These are phyloP conservation scores for Xiphophorus hellerii DNA, from an alignment of 2,113 vertebrate genomes.

Conservation along the genomic window DNA sequence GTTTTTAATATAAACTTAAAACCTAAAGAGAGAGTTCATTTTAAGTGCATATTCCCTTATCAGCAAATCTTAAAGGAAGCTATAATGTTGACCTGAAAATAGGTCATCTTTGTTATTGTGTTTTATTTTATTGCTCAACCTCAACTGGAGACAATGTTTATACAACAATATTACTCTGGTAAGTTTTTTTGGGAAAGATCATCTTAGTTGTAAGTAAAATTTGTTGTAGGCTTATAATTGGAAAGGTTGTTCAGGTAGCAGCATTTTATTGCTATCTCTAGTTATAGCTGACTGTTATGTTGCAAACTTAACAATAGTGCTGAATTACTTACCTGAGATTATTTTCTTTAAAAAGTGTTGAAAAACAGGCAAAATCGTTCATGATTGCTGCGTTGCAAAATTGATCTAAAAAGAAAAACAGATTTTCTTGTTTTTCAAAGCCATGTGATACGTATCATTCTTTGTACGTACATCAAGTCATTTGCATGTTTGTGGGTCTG, in stretches of 20 bases:
- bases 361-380: neutral
- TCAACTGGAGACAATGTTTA: neutral
- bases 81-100: too few relatives aligned
- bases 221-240: neutral
- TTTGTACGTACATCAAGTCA: conserved; percentile 28
- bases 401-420: neutral
- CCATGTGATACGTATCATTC: neutral
- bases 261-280: neutral
- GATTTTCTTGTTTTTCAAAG: conserved; percentile 22
- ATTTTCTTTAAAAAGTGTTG: neutral
- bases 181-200: neutral
- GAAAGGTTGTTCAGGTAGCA: neutral
- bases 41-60: neutral
- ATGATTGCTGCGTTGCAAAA: neutral
- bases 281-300: too few relatives aligned
- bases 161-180: neutral
- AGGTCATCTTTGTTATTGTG: neutral
- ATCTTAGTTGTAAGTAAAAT: neutral
- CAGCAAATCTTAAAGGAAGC: too few relatives aligned
- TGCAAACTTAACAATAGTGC: neutral
- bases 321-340: neutral
- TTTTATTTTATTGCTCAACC: neutral
- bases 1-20: too few relatives aligned
- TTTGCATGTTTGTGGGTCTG: conserved; percentile 17
- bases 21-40: too few relatives aligned